phyloP scores from a whole-genome alignment of 2,888 invertebrate species.

The Diaprepes abbreviatus region DNA sequence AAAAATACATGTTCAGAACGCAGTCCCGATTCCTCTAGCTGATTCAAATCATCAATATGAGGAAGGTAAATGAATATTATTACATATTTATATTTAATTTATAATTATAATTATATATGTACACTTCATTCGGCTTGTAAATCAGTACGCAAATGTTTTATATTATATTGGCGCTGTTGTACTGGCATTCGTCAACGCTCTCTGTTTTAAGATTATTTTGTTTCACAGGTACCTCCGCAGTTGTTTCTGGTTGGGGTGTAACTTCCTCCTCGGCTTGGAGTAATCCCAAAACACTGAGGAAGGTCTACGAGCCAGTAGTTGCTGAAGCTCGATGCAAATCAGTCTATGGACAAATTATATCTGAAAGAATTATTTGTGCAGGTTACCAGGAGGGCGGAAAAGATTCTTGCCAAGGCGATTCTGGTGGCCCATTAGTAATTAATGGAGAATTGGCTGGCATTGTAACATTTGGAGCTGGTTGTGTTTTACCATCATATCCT shows the following conservation, averaged over 20 bases:
- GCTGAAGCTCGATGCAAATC: conserved; percentile 8
- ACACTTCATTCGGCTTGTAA: too few species aligned
- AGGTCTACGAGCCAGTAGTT: conserved; percentile 34
- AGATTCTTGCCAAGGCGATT: conserved; percentile 54
- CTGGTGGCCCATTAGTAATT: conserved; percentile 54
- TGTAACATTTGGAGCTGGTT: conserved; percentile 55
- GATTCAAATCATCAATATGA: not conserved
- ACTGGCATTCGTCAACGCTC: too few species aligned
- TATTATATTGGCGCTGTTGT: too few species aligned
- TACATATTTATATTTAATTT: not conserved
- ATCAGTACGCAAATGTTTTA: too few species aligned
- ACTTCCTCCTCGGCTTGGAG: not conserved
- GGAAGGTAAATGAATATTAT: not conserved
- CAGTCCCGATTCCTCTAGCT: conserved; percentile 6
- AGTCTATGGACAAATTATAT: conserved; percentile 27
- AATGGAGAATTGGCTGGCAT: conserved; percentile 51
- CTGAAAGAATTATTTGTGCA: conserved; percentile 71
- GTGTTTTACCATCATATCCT: conserved; percentile 52
- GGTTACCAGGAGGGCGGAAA: conserved; percentile 72
- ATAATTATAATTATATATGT: too few species aligned
- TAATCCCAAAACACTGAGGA: not conserved
- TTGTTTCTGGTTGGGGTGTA: conserved; percentile 29
- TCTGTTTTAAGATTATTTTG: too few species aligned
- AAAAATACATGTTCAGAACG: not conserved
- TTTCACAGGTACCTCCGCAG: conserved; percentile 3